phyloP scores from a whole-genome alignment of 92 coral and sea anemone species.

The Siderastrea siderea region DNA sequence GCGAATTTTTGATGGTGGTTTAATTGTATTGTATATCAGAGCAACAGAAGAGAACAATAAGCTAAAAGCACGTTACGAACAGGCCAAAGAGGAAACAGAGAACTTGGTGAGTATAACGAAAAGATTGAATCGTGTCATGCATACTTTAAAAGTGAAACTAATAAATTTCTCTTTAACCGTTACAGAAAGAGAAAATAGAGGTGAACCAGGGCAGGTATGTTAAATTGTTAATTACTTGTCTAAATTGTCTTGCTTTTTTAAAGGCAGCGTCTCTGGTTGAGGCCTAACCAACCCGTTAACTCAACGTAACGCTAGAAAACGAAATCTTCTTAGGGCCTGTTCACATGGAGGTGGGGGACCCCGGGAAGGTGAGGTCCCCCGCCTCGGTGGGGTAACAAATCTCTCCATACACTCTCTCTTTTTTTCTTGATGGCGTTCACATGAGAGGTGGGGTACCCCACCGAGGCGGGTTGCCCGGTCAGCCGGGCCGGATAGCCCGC shows the following conservation, averaged over 20 bases:
- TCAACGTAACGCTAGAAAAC: too few species aligned
- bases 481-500: too few species aligned
- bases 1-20: neutral
- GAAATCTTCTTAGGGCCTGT: too few species aligned
- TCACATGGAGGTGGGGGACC: too few species aligned
- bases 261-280: neutral
- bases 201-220: slow-evolving; percentile 75
- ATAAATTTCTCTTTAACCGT: neutral
- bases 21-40: slow-evolving; percentile 52
- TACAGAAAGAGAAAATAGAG: slow-evolving; percentile 86
- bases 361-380: too few species aligned
- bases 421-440: too few species aligned
- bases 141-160: neutral
- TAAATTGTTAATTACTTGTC: neutral
- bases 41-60: slow-evolving; percentile 85
- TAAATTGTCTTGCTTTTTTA: neutral
- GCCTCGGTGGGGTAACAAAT: too few species aligned
- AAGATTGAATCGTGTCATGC: neutral
- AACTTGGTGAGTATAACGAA: slow-evolving; percentile 64
- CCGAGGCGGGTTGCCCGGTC: too few species aligned
- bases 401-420: too few species aligned
- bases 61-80: slow-evolving; percentile 79
- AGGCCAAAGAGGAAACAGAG: slow-evolving; percentile 83
- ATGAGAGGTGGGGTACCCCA: too few species aligned
- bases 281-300: too few species aligned